A percentile compares a stretch with the other conserved stretches of the same genome.
Conservation (phyloP, 2,888 invertebrate species). For the Epirrhoe tristata region DNA sequence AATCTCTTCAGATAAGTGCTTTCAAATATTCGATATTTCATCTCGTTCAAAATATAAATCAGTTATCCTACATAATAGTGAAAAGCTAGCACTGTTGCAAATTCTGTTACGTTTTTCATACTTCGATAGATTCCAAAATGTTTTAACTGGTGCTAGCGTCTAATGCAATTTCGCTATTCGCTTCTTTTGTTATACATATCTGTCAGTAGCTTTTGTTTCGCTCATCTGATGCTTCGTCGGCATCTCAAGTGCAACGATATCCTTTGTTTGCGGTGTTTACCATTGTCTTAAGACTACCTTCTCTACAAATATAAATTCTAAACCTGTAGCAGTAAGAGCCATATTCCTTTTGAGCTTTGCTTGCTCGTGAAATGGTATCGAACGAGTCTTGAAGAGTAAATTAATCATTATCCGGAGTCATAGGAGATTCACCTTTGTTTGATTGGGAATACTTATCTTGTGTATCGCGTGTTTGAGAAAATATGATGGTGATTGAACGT, state of each 20-base stretch:
- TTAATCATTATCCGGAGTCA: conserved; percentile 22
- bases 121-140: not conserved
- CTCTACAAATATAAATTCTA: conserved; percentile 3
- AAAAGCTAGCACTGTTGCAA: not conserved
- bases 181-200: conserved; percentile 18
- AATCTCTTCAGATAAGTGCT: conserved; percentile 1
- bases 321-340: not conserved
- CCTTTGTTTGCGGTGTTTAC: conserved; percentile 31
- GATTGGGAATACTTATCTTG: conserved; percentile 7
- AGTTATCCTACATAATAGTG: conserved; percentile 6
- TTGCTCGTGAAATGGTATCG: conserved; percentile 12
- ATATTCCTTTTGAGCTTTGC: not conserved
- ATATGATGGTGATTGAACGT: no score
- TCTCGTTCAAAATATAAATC: not conserved
- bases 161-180: conserved; percentile 27
- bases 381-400: conserved; percentile 23
- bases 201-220: conserved; percentile 26
- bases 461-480: not conserved
- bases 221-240: conserved; percentile 26
- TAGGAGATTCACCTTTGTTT: conserved; percentile 9
- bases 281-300: conserved; percentile 1
- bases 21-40: conserved; percentile 11
- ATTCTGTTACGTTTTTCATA: not conserved
- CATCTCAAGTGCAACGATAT: conserved; percentile 35
- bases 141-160: not conserved